Base-by-base conservation (phyloP, 2,113 vertebrate species). In the Microcebus griseorufus region DNA sequence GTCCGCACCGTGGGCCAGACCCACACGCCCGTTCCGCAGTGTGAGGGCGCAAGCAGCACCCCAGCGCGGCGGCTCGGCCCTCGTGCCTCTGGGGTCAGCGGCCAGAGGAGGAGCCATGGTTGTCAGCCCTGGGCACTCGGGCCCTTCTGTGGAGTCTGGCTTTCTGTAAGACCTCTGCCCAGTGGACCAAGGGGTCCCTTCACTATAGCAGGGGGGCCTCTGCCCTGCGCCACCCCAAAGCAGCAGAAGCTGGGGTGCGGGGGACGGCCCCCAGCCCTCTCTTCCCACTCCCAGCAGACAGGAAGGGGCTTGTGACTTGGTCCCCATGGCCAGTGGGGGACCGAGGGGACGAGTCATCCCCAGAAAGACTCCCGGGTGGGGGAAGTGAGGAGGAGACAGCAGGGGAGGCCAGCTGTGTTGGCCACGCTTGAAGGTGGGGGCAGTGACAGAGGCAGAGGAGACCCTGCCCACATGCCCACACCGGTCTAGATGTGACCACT, bases 251-350 rank as follows among this genome's bases (percentile, higher is more conserved):
- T 27, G 20, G 10, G 22, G 53, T 18, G 16, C 9, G 32, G 17
- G 29, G 1, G 55, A 22, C 0, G 3, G 73, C 51, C 55, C 1
- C 2, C 13, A 23, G 53, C 53, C 13, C n/a, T 22, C 22, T 53
- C 32, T 58, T 16, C 23, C 79, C 53, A 32, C 53, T 2, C 14
- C 9, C 55, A 29, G 39, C 39, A 34, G 39, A 29, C 37, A 65
- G 20, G 7, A 55, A 34, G 51, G 51, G 2, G 32, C 48, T 53
- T 55, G 78, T 13, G 22, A 23, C 20, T 45, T 0, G 9, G 70
- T 39, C n/a, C n/a, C 69, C 37, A 2, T 39, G 3, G 34, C 11
- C 51, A 22, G 76, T 53, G 34, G 53, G 78, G 53, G 14, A 42
- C 42, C 5, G 42, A 42, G 42, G 42, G 42, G 42, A 42, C 42